Conservation (phyloP, 2,888 invertebrate species). For the Eulithis testata region DNA sequence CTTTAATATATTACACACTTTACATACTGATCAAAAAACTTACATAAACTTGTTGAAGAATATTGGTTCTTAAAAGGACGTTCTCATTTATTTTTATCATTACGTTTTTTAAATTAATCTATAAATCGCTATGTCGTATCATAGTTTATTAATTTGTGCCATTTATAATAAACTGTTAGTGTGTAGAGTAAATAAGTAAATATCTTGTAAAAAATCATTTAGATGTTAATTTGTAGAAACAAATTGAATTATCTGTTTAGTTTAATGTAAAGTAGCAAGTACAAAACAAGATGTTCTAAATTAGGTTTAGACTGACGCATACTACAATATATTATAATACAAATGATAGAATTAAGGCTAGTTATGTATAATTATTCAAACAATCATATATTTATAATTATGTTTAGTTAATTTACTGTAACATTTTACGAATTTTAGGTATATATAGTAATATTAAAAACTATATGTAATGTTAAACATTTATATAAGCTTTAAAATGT, state of each 20-base stretch:
- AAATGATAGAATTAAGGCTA: conserved; percentile 12
- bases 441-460: conserved; percentile 16
- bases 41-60: neutral
- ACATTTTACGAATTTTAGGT: conserved; percentile 13
- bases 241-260: conserved; percentile 11
- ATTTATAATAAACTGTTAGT: neutral
- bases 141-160: conserved; percentile 4
- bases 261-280: conserved; percentile 19
- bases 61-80: neutral
- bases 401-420: neutral
- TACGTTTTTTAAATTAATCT: no score
- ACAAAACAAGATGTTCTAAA: conserved; percentile 34
- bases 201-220: conserved; percentile 9
- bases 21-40: no score
- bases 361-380: neutral
- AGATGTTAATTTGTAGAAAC: neutral
- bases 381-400: neutral
- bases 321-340: conserved; percentile 3
- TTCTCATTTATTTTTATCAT: neutral
- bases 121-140: conserved; percentile 8
- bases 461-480: conserved; percentile 25
- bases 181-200: conserved; percentile 6
- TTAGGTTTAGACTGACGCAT: conserved; percentile 27
- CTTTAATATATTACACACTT: no score
- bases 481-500: conserved; percentile 37